Evolutionary conservation across 1,140 invertebrate species (phyloP), one percentile per base, ranked within the genome.

Genomic region (Scaptomyza hsui): DNA sequence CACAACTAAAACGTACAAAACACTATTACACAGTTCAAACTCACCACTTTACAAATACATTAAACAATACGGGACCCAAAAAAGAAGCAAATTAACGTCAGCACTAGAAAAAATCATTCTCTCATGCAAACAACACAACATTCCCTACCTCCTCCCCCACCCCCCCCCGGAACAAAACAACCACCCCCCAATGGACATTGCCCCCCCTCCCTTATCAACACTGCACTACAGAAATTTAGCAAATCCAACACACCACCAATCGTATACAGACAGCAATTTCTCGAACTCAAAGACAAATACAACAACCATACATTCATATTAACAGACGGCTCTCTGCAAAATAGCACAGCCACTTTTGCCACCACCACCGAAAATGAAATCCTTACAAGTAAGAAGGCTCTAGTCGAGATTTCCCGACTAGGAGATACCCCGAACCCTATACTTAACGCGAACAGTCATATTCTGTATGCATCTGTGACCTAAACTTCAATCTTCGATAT

Each of bases 11-110:
- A 24, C 45, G 3, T 47, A 26, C 19, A 47, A 47, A 47, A 47
- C 45, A 47, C 19, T 47, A n/a, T 18, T 26, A 21, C 19, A 47
- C 21, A 47, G 45, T n/a, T 26, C 45, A 47, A 21, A 47, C 21
- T 47, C 45, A n/a, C 45, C 45, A 24, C 45, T 47, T 47, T 1
- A 26, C 21, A 26, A 47, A 47, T 24, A 47, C 21, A 47, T 47
- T 24, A 47, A 48, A 29, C 12, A 39, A 15, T 13, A 39, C 37
- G 3, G 37, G n/a, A 39, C 12, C 37, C 12, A 39, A 39, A 39
- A 39, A 15, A 39, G 12, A 39, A 15, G 13, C 37, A 39, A 13
- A 39, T 39, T 39, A 21, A 21, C 19, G n/a, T n/a, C n/a, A n/a
- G n/a, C n/a, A n/a, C n/a, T n/a, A n/a, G n/a, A n/a, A n/a, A n/a